Evolutionary conservation across 2,797 vertebrate genomes (phyloP).

Genomic region (Crocidura indochinensis): DNA sequence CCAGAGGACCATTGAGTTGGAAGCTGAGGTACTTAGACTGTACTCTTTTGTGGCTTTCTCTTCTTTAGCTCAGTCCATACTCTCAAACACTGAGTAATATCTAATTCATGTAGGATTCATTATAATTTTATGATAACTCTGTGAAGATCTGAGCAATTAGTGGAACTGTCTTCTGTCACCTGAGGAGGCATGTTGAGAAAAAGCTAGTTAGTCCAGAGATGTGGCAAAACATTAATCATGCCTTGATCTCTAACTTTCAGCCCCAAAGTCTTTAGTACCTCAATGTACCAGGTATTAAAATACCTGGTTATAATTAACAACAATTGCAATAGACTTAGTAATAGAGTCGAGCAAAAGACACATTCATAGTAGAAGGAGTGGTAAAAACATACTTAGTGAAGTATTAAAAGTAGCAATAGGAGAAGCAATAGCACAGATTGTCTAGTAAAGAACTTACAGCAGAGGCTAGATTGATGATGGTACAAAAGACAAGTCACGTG

Average conservation of each 20-base stretch:
- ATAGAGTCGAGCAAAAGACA: accelerated
- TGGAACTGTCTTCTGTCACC: not conserved
- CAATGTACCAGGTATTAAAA: no score
- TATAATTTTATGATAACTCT: not conserved
- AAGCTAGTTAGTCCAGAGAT: accelerated
- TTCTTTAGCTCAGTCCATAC: no score
- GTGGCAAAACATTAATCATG: accelerated
- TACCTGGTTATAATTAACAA: accelerated
- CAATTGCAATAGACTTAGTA: accelerated
- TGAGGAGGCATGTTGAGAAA: not conserved
- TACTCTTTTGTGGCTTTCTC: accelerated
- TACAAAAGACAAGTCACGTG: no score
- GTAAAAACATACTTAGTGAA: accelerated
- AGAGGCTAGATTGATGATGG: no score
- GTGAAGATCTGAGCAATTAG: accelerated
- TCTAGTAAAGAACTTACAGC: accelerated
- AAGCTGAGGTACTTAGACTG: not conserved
- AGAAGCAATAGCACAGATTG: accelerated
- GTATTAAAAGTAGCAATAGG: accelerated
- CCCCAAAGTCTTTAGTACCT: not conserved
- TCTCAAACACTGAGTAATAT: no score
- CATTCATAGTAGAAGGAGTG: accelerated
- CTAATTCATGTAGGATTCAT: not conserved
- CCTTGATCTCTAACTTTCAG: not conserved
- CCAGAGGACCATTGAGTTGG: not conserved